phyloP scores from a whole-genome alignment of 2,888 invertebrate genomes.

The Macroteleia sp. region DNA sequence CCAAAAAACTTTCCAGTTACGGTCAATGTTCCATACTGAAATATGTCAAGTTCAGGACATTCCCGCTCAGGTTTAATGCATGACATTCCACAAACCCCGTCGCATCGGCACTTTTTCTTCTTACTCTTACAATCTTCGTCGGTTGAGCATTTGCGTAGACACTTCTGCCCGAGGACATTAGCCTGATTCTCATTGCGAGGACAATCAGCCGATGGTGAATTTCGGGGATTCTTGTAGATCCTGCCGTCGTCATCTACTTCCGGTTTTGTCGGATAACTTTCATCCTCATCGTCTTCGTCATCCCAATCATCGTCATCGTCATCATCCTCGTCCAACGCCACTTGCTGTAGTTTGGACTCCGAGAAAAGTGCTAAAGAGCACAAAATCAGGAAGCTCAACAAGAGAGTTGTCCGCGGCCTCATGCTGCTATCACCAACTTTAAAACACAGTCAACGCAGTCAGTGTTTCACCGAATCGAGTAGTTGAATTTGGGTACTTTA shows the following conservation, averaged over 20 bases:
- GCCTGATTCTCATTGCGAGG: slow-evolving; percentile 95
- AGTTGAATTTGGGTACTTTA: slow-evolving; percentile 38
- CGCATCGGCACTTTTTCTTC: slow-evolving; percentile 98
- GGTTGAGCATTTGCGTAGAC: slow-evolving; percentile 95
- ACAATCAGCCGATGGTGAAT: slow-evolving; percentile 93
- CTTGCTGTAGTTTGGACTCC: slow-evolving; percentile 80
- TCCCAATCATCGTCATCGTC: slow-evolving; percentile 86
- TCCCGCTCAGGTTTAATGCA: slow-evolving; percentile 99
- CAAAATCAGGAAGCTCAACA: slow-evolving; percentile 72
- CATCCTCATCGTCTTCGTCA: slow-evolving; percentile 84
- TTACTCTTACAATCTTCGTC: slow-evolving; percentile 98
- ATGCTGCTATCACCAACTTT: slow-evolving; percentile 67
- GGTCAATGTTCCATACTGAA: slow-evolving; percentile 91
- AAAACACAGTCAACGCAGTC: slow-evolving; percentile 31
- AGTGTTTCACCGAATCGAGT: slow-evolving; percentile 19
- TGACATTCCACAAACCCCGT: slow-evolving; percentile 98
- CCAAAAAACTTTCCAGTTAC: slow-evolving; percentile 92
- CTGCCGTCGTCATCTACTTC: slow-evolving; percentile 92
- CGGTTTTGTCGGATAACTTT: slow-evolving; percentile 79
- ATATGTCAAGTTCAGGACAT: slow-evolving; percentile 91
- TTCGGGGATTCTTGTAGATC: slow-evolving; percentile 94
- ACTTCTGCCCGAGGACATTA: slow-evolving; percentile 92
- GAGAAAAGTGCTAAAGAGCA: slow-evolving; percentile 73
- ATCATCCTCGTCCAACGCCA: slow-evolving; percentile 85
- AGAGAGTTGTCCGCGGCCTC: slow-evolving; percentile 73